Base-by-base conservation (phyloP, 2,113 vertebrate species). In the Pantherophis guttatus region DNA sequence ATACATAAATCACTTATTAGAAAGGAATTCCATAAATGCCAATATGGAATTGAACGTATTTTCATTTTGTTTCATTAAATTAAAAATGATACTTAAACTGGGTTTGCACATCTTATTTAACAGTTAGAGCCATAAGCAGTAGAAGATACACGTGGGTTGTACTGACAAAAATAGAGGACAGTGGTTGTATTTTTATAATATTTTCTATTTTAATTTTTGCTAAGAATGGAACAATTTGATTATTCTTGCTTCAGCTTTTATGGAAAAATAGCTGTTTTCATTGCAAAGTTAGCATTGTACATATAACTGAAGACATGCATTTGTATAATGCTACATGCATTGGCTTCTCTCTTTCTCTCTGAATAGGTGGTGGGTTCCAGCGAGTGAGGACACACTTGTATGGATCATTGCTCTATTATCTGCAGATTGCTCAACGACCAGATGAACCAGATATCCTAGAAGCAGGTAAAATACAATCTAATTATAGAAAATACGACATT, bases 371-470 rank as follows among this genome's bases (percentile, higher is more conserved):
- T 7, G 99, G 99, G 29, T 99, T 99, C 96, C 99, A 99, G 95
- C 98, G 99, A 93, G 98, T 99, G 89, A 98, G 99, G 91, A 98
- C 98, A 0, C 99, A 99, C 93, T 96, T 99, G 87, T 99, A 99
- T 33, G 99, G 99, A 91, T 98, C 99, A 59, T 96, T 99, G 93
- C 98, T 99, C 57, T 99, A 99, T 96, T 99, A 99, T 95, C 97
- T 99, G 86, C 99, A 99, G 97, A 99, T 99, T 13, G 98, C 99
- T 11, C 99, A 99, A 97, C 99, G 99, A 96, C 99, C 99, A 6
- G 99, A 99, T 93, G 99, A 99, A 93, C 99, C 99, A 8, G 99
- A 99, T 93, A 99, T 99, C 53, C 97, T 99, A 92, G 98, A 99
- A 98, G 96, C 98, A 94, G 99, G 99, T 99, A 97, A 50, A 70